Evolutionary conservation across 1,140 invertebrate genomes (phyloP), one percentile per base, ranked within the genome.

Genomic region (Berghia stephanieae): DNA sequence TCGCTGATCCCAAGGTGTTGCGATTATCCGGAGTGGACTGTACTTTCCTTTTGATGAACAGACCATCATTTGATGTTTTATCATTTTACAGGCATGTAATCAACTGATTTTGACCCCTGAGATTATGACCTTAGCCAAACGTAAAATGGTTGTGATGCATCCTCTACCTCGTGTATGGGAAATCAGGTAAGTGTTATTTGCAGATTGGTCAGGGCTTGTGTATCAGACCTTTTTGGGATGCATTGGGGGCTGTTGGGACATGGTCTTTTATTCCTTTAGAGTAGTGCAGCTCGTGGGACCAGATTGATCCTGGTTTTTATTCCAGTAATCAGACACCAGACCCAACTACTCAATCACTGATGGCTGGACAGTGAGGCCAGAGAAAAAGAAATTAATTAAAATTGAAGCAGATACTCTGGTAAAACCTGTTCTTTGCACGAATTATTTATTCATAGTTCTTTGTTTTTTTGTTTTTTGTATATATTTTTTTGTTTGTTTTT

Each of bases 111-210:
- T 99, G 0, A 99, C 96, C 13, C 97, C 98, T 18, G 93, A 98
- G 84, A 83, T 99, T 57, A 98, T 99, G 96, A 97, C 96, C 0
- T 92, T 92, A 44, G 97, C 98, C 0, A 97, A 98, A 81, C 93
- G 93, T 78, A 89, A 87, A 79, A 98, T 98, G 93, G 94, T 98
- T 3, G 97, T 99, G 0, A 95, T 99, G 93, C 98, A 99, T 91
- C 98, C 98, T 0, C 88, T 99, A 49, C 98, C 98, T 0, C 92
- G 98, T 72, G 93, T 98, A 0, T 93, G 95, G 86, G 98, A 99
- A 91, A 99, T 99, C 77, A 96, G 86, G 90, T 91, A 83, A 74
- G 78, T 70, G 24, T 31, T 27, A 3, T 46, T 43, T 34, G 44
- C n/a, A 24, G 42, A 43, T 49, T 52, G 8, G 5, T 21, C 21